Percentiles rank a stretch among this genome's conserved stretches.
phyloP scores from a whole-genome alignment of 23 tunicate species.

The Trididemnum clinides region DNA sequence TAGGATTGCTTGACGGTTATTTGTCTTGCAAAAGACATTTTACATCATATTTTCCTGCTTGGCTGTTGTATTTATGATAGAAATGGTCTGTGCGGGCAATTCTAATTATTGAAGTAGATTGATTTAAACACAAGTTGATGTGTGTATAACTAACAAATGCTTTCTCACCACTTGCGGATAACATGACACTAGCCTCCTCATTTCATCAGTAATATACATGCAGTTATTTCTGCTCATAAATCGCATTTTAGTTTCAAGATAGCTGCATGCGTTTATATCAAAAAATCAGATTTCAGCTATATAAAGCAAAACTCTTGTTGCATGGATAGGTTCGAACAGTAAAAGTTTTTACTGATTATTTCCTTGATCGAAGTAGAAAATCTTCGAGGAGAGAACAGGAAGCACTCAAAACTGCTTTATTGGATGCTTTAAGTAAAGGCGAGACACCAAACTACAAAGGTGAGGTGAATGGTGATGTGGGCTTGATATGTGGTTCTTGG shows the following conservation, averaged over 20 bases:
- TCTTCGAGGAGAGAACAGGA: constrained; percentile 41
- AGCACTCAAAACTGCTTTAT: not conserved
- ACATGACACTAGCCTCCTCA: not conserved
- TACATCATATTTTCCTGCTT: too few relatives aligned
- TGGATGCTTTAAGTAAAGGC: constrained; percentile 1
- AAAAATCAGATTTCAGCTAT: not conserved
- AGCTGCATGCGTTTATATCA: not conserved
- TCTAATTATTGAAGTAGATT: not conserved
- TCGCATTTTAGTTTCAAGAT: not conserved
- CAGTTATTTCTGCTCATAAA: not conserved
- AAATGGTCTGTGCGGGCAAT: too few relatives aligned
- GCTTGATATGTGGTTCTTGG: too few relatives aligned
- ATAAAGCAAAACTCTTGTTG: too few relatives aligned
- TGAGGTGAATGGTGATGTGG: not conserved
- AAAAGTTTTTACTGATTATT: constrained; percentile 24
- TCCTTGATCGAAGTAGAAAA: not conserved
- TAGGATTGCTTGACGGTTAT: too few relatives aligned
- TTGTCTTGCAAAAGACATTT: too few relatives aligned
- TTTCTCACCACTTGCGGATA: not conserved
- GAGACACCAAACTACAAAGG: constrained; percentile 20
- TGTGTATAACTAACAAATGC: not conserved
- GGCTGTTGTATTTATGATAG: too few relatives aligned
- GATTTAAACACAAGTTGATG: not conserved
- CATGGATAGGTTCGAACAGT: constrained; percentile 54
- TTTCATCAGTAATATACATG: not conserved